phyloP scores from a whole-genome alignment of 2,113 vertebrate species.

The Pycnonotus jocosus region DNA sequence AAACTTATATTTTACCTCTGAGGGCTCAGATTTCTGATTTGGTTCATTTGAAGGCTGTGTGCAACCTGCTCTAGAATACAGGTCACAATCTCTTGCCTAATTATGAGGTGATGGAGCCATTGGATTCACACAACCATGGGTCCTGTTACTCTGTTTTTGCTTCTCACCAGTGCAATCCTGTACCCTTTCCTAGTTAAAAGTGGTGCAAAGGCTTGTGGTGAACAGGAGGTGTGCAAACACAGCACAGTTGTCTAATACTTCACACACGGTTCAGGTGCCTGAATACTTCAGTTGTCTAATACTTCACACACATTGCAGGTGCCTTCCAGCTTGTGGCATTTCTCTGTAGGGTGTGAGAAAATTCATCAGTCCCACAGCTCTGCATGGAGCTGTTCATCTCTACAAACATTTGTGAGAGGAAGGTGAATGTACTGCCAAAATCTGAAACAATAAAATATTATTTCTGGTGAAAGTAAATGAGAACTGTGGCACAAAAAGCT shows the following conservation, averaged over 20 bases:
- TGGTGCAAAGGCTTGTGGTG: background rate
- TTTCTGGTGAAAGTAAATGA: background rate
- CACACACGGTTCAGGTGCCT: fast-evolving
- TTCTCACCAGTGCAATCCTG: background rate
- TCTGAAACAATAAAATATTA: background rate
- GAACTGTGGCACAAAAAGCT: background rate
- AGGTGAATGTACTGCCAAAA: background rate
- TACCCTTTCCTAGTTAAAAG: background rate
- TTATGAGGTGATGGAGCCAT: background rate
- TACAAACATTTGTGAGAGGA: background rate
- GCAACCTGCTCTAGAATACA: background rate
- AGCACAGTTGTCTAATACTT: fast-evolving
- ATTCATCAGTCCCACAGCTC: background rate
- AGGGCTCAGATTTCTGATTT: background rate
- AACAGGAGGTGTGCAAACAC: background rate
- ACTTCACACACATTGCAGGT: background rate
- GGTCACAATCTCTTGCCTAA: background rate
- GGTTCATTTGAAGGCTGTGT: background rate
- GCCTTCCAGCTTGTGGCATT: background rate
- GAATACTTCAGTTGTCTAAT: fast-evolving
- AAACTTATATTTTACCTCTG: background rate
- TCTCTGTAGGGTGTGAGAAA: background rate
- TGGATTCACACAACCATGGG: background rate
- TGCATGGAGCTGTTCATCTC: background rate
- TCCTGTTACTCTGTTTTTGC: background rate